phyloP scores from a whole-genome alignment of 2,113 vertebrate species.

The Urocolius indicus region DNA sequence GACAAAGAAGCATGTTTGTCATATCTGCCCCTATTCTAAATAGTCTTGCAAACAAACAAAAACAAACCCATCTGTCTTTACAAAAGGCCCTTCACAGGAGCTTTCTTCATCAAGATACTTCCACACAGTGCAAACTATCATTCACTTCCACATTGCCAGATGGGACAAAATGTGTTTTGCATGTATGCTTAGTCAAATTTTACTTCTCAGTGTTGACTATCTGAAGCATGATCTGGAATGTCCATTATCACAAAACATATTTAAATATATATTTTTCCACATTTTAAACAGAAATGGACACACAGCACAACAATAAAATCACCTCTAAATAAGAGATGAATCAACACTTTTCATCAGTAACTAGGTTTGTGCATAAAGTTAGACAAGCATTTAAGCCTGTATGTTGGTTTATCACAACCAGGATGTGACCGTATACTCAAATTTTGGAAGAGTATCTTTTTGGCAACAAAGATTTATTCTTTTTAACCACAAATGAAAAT shows the following conservation, averaged over 20 bases:
- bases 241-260: neutral
- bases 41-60: neutral
- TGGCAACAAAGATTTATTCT: neutral
- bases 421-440: fast-evolving
- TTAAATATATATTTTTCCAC: neutral
- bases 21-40: neutral
- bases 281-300: neutral
- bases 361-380: neutral
- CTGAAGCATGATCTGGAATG: neutral
- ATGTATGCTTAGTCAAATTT: neutral
- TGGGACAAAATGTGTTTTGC: neutral
- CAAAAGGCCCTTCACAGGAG: neutral
- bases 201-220: neutral
- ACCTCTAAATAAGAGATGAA: neutral
- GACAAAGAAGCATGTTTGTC: neutral
- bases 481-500: neutral
- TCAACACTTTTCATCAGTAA: neutral
- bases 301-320: neutral
- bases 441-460: neutral
- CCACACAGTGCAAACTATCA: neutral
- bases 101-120: neutral
- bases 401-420: neutral
- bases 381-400: neutral
- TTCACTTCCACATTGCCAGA: neutral
- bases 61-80: neutral